Evolutionary conservation across 2,113 vertebrate genomes (phyloP), one percentile per base, ranked within the genome.

Genomic region (Colaptes auratus): DNA sequence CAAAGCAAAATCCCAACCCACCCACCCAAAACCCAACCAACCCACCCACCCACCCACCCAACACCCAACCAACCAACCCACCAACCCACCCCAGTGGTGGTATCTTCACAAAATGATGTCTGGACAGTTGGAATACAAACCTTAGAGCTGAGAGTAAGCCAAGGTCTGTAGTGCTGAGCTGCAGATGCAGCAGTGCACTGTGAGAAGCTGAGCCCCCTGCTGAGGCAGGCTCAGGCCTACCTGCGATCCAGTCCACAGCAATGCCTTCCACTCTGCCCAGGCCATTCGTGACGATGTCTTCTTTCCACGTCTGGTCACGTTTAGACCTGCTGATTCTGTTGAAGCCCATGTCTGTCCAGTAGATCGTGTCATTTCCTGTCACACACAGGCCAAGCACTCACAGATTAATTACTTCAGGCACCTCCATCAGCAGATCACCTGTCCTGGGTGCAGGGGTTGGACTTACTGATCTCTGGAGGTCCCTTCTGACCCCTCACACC

Each of bases 291-390:
- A 99, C 95, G 61, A 99, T 98, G 81, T 99, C 99, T 95, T 99
- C 99, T 96, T 98, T 99, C 99, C 99, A 99, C 3, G 99, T 99
- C 90, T 99, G 99, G 82, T 99, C 99, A 79, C 99, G 97, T 97
- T 99, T 99, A 86, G 98, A 98, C 76, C 99, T 97, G 78, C 99
- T 99, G 86, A 99, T 99, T 97, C 98, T 98, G 97, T 99, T 99
- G 96, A 99, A 98, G 36, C 99, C 99, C 99, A 99, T 99, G 94
- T 99, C 99, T 84, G 99, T 99, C 99, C 99, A 99, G 94, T 99
- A 99, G 92, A 99, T 98, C 6, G 99, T 99, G 96, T 99, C 99
- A 96, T 99, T 99, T 81, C 97, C 99, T 99, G 95, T 18, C 48
- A 93, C 94, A 81, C 52, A 96, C 3, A 52, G 7, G 48, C 16